Evolutionary conservation across 2,113 vertebrate species (phyloP), one percentile per base, ranked within the genome.

Genomic region (Misgurnus anguillicaudatus): DNA sequence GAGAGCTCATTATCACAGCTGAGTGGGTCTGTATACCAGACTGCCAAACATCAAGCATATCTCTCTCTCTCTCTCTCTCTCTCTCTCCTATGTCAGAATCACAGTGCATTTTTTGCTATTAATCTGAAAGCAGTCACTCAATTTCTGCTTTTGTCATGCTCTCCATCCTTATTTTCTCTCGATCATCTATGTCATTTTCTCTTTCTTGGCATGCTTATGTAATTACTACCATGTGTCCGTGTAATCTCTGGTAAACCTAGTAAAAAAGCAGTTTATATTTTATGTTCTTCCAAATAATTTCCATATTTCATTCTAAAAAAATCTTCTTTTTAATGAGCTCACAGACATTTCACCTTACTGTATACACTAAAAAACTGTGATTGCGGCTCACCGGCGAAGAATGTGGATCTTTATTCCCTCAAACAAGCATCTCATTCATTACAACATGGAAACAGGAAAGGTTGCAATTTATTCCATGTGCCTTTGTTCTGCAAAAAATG

Each of bases 1-100:
- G 83, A 86, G 80, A 72, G 65, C 80, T 84, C 83, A 77, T 86
- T 86, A 84, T 80, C 66, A 71, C 65, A 79, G 80, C 47, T 21
- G 41, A 42, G 48, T 57, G 24, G 53, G 71, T 67, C 63, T 78
- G 36, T 64, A 77, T 66, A 55, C 41, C 36, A 63, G n/a, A 45
- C 45, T 73, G 76, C 66, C 75, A 78, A 58, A 61, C 75, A 77
- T 78, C 80, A 84, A 77, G 45, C 63, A 75, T 9, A 38, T 51
- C 57, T 70, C 48, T 68, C 75, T 75, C 47, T 51, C 16, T 41
- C 11, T 79, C 48, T 58, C 48, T 64, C 21, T 3, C 5, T 10
- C 19, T 21, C 4, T 6, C 45, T 38, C 24, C 10, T 3, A 16
- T 42, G 10, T 38, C 41, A 62, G 39, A 74, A 74, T 61, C 55